Evolutionary conservation across 2,888 invertebrate species (phyloP).

Genomic region (Plemyria rubiginata): DNA sequence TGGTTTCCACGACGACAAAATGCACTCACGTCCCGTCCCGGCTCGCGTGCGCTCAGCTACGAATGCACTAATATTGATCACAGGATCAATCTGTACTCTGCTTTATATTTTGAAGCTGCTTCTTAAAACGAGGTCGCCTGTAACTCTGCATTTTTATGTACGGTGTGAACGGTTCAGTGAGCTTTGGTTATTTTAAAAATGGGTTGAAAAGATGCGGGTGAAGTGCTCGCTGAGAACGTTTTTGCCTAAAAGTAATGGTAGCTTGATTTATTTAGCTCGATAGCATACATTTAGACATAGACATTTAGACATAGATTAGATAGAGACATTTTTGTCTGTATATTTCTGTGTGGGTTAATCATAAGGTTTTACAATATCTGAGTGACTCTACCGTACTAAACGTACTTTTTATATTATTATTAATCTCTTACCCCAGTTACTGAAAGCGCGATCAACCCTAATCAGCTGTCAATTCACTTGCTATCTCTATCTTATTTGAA

Average conservation of each 20-base stretch:
- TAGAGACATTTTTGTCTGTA: too few species aligned
- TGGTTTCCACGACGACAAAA: slow-evolving; percentile 78
- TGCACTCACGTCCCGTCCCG: slow-evolving; percentile 75
- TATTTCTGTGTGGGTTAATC: too few species aligned
- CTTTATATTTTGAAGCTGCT: slow-evolving; percentile 45
- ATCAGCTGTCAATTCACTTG: too few species aligned
- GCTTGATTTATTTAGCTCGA: neutral
- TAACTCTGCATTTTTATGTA: slow-evolving; percentile 38
- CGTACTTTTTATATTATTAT: too few species aligned
- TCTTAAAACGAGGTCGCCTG: slow-evolving; percentile 41
- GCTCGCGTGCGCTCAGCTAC: slow-evolving; percentile 65
- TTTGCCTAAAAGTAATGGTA: slow-evolving; percentile 6
- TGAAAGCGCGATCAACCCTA: too few species aligned
- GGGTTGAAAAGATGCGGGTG: slow-evolving; percentile 17
- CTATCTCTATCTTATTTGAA: too few species aligned
- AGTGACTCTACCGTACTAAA: too few species aligned
- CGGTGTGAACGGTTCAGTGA: slow-evolving; percentile 32
- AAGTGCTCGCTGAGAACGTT: slow-evolving; percentile 6
- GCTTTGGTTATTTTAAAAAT: slow-evolving; percentile 32
- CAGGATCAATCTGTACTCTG: slow-evolving; percentile 53
- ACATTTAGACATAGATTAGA: too few species aligned
- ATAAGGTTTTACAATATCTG: too few species aligned
- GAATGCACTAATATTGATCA: slow-evolving; percentile 76
- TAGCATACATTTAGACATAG: too few species aligned
- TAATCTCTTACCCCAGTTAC: too few species aligned